phyloP scores from a whole-genome alignment of 2,797 vertebrate species.

The Epinephelus malabaricus region DNA sequence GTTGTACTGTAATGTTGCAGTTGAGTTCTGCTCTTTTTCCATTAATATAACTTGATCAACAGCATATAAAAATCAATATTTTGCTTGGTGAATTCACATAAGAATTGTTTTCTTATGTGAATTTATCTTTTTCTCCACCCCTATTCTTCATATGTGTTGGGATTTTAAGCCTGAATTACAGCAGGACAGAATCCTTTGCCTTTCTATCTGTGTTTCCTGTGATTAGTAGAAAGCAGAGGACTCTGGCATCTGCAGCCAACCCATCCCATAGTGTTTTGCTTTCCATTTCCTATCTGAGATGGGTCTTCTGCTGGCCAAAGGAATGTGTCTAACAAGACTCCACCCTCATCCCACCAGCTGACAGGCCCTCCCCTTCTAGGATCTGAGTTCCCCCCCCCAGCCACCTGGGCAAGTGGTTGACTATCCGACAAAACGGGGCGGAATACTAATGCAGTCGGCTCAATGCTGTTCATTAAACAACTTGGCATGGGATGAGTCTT shows the following conservation, averaged over 20 bases:
- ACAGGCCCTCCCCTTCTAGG: conserved; percentile 56
- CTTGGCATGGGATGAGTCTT: conserved; percentile 42
- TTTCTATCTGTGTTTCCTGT: conserved; percentile 24
- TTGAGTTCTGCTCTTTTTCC: neutral
- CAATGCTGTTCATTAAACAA: conserved; percentile 69
- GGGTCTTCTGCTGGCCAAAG: conserved; percentile 60
- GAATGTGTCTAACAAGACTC: conserved; percentile 73
- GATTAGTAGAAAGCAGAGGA: conserved; percentile 21
- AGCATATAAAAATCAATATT: neutral
- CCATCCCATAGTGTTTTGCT: conserved; percentile 60
- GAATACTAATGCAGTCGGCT: conserved; percentile 78
- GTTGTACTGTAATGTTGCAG: neutral
- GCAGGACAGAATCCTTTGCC: neutral
- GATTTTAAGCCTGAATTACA: conserved; percentile 8
- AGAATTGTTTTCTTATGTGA: neutral
- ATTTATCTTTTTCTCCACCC: neutral
- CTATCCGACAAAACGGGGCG: conserved; percentile 24
- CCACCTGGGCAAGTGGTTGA: conserved; percentile 76
- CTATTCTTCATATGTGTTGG: neutral
- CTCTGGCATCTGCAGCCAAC: conserved; percentile 6
- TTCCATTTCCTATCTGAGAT: conserved; percentile 73
- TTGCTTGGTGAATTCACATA: neutral
- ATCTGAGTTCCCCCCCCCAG: conserved; percentile 57
- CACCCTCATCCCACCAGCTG: conserved; percentile 66
- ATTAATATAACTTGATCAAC: neutral